Conservation (phyloP, 2,888 invertebrate genomes). For the Campaea margaritaria region DNA sequence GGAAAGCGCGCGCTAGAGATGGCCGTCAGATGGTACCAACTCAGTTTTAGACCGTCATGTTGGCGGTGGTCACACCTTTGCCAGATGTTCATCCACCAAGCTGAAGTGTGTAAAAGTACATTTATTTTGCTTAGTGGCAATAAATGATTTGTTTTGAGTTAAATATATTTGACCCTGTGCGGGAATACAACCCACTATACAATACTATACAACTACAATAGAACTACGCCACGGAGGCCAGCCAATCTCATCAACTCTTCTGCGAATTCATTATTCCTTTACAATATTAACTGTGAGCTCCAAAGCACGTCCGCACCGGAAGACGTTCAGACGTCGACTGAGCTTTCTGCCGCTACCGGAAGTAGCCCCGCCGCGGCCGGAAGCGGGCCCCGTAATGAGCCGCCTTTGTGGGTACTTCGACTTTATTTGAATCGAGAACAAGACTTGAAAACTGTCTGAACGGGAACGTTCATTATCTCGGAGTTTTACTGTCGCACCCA, state of each 20-base stretch:
- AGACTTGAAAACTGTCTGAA: background rate
- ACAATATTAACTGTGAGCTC: constrained; percentile 5
- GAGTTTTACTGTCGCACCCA: background rate
- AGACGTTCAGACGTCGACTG: constrained; percentile 33
- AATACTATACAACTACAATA: too few species aligned
- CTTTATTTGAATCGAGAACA: constrained; percentile 3
- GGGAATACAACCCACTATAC: too few species aligned
- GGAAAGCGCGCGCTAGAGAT: too few species aligned
- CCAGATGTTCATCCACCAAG: too few species aligned
- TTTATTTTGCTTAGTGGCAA: too few species aligned
- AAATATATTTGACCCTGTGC: too few species aligned
- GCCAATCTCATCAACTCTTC: background rate
- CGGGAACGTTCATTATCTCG: background rate
- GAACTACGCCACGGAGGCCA: too few species aligned
- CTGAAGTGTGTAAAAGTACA: too few species aligned
- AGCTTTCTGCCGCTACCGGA: constrained; percentile 23
- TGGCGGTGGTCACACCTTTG: too few species aligned
- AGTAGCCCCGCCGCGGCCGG: constrained; percentile 32
- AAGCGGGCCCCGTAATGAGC: constrained; percentile 30
- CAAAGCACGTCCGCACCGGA: constrained; percentile 30
- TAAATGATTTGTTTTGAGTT: too few species aligned
- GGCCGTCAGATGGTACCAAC: too few species aligned
- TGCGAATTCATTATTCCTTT: background rate
- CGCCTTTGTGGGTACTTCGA: constrained; percentile 9
- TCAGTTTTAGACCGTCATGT: too few species aligned